These are phyloP conservation scores for Sus cebifrons DNA, from an alignment of 2,797 vertebrate genomes.

Conservation along the genomic window DNA sequence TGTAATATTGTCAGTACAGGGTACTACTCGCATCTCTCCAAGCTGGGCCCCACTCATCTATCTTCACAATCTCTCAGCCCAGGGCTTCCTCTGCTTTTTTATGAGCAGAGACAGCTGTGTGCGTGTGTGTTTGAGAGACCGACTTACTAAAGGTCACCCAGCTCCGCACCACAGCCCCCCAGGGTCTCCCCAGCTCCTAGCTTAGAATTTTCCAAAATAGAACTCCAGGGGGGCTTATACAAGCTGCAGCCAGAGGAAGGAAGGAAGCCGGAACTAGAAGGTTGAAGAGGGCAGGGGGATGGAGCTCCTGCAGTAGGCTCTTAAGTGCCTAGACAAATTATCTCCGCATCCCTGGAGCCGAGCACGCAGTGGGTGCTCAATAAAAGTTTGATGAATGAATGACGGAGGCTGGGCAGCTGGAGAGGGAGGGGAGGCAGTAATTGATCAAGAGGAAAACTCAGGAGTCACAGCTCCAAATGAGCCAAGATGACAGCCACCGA, in stretches of 20 bases:
- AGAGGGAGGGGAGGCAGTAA: conserved; percentile 43
- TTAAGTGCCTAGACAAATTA: conserved; percentile 68
- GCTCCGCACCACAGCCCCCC: conserved; percentile 30
- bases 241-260: background rate
- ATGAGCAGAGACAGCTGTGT: conserved; percentile 1
- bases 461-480: conserved; percentile 38
- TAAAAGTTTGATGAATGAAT: conserved; percentile 79
- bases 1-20: background rate
- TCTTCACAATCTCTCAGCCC: conserved; percentile 23
- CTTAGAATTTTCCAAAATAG: conserved; percentile 66
- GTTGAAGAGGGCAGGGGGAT: background rate
- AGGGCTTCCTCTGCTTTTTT: conserved; percentile 64
- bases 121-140: background rate
- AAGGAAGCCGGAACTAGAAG: background rate
- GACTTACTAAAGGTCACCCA: conserved; percentile 68
- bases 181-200: conserved; percentile 48
- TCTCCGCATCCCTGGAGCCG: background rate
- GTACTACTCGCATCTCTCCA: background rate
- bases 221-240: background rate
- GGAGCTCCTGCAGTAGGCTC: background rate
- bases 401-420: conserved; percentile 41
- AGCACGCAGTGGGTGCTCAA: conserved; percentile 73
- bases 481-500: conserved; percentile 48
- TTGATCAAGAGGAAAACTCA: conserved; percentile 72
- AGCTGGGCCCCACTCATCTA: background rate